A percentile compares a stretch with the other conserved stretches of the same genome.
Evolutionary conservation across 2,113 vertebrate species (phyloP).

Genomic region (Anser cygnoides): DNA sequence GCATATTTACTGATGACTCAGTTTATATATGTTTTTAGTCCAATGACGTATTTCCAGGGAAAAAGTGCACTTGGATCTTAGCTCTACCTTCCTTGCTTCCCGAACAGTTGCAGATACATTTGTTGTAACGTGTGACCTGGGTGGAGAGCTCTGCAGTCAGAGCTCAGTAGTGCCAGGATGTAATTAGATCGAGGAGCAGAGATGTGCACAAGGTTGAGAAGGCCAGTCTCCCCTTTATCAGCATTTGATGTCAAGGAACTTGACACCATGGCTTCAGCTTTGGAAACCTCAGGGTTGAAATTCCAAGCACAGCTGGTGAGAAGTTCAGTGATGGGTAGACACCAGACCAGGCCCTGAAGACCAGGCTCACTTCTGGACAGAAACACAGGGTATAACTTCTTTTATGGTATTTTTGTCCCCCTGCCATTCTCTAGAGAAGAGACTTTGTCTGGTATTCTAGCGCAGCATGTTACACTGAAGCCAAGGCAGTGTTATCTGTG

Average conservation of each 20-base stretch:
- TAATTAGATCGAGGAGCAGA: neutral
- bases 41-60: neutral
- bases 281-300: neutral
- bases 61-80: neutral
- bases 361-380: neutral
- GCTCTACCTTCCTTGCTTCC: neutral
- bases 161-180: neutral
- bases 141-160: neutral
- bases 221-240: neutral
- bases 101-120: neutral
- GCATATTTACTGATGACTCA: neutral
- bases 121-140: neutral
- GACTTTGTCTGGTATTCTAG: neutral
- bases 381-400: neutral
- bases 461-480: fast-evolving
- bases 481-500: neutral
- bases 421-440: neutral
- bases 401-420: neutral
- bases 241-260: neutral
- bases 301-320: neutral
- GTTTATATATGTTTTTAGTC: neutral
- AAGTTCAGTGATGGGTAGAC: neutral
- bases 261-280: neutral
- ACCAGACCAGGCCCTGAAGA: neutral
- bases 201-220: neutral